Conservation (phyloP, 2,888 invertebrate genomes). For the Lottia gigantea region DNA sequence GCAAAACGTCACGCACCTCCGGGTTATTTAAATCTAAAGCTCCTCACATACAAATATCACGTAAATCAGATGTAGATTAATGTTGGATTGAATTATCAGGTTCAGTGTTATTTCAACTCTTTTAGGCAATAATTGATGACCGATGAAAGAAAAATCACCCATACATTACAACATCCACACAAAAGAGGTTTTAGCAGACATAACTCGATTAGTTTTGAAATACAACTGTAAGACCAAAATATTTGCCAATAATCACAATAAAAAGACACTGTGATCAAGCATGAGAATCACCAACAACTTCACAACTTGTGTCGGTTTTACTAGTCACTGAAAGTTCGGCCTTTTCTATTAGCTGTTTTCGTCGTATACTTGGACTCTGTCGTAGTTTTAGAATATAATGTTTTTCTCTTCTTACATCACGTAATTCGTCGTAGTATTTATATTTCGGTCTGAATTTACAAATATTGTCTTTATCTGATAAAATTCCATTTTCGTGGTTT, state of each 20-base stretch:
- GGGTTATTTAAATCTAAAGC: no score
- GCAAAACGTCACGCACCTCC: no score
- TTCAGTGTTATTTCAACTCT: no score
- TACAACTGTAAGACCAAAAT: not conserved
- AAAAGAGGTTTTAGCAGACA: no score
- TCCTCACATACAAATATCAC: no score
- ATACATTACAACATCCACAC: no score
- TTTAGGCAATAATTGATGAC: no score
- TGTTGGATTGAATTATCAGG: no score
- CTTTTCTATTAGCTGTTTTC: conserved; percentile 47
- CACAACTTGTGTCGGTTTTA: conserved; percentile 26
- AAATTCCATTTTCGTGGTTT: conserved; percentile 26
- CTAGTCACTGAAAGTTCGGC: conserved; percentile 27
- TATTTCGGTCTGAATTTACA: conserved; percentile 56
- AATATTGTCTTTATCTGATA: conserved; percentile 32
- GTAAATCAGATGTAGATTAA: no score
- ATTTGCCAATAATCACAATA: not conserved
- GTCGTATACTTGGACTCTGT: conserved; percentile 53
- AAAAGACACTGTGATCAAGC: conserved; percentile 23
- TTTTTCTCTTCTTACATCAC: conserved; percentile 48
- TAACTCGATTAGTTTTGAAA: no score
- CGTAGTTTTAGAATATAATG: conserved; percentile 49
- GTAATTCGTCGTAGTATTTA: conserved; percentile 55
- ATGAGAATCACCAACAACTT: conserved; percentile 34
- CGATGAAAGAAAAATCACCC: no score